Evolutionary conservation across 2,797 vertebrate genomes (phyloP).

Genomic region (Odontamblyopus lacepedii): DNA sequence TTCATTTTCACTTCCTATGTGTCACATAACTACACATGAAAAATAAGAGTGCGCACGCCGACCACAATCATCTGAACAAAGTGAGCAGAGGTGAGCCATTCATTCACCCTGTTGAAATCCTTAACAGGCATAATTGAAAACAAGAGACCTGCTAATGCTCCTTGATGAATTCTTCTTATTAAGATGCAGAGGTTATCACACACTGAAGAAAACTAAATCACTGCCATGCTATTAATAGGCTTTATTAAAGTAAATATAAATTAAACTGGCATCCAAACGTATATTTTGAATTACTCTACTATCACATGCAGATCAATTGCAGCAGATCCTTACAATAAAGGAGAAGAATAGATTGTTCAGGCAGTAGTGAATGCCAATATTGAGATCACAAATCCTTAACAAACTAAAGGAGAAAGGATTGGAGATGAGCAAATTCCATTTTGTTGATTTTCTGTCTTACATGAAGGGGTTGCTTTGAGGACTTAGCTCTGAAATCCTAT

Average conservation of each 20-base stretch:
- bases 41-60: constrained; percentile 39
- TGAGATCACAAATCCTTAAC: constrained; percentile 26
- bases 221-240: neutral
- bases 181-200: constrained; percentile 34
- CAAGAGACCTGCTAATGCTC: constrained; percentile 12
- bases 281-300: constrained; percentile 2
- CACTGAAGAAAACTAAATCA: neutral
- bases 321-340: constrained; percentile 11
- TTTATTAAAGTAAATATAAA: neutral
- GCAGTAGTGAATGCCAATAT: constrained; percentile 14
- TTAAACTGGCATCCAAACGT: neutral
- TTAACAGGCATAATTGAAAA: constrained; percentile 25
- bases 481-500: constrained; percentile 58
- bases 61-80: constrained; percentile 23
- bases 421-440: constrained; percentile 29
- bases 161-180: constrained; percentile 25
- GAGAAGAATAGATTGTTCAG: constrained; percentile 17
- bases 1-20: constrained; percentile 83
- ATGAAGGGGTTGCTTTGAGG: constrained; percentile 57
- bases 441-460: constrained; percentile 57
- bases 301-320: constrained; percentile 6
- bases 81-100: constrained; percentile 43
- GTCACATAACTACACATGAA: constrained; percentile 34
- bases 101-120: constrained; percentile 28
- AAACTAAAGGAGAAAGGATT: constrained; percentile 27